Evolutionary conservation across 1,140 invertebrate species (phyloP).

Genomic region (Agrypnia vestita): DNA sequence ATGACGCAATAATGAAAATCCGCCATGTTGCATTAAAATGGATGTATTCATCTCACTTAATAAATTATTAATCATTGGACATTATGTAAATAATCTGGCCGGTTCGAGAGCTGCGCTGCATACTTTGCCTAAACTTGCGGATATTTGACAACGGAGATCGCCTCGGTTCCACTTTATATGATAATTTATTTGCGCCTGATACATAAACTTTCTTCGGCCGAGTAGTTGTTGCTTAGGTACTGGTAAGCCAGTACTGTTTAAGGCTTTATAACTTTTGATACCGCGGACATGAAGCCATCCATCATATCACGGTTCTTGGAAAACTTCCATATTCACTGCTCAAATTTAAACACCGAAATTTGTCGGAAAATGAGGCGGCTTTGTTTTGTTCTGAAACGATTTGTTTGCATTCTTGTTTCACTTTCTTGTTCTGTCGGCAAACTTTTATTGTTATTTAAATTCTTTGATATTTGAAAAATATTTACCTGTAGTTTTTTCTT

Average conservation of each 20-base stretch:
- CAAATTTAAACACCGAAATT: constrained; percentile 49
- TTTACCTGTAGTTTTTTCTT: too few relatives aligned
- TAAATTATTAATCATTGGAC: too few relatives aligned
- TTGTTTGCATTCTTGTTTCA: too few relatives aligned
- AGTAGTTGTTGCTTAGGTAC: constrained; percentile 31
- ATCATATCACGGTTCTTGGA: constrained; percentile 51
- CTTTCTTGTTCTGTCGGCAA: too few relatives aligned
- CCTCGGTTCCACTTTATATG: constrained; percentile 51
- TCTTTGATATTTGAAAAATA: too few relatives aligned
- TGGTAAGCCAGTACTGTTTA: constrained; percentile 39
- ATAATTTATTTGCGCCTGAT: constrained; percentile 55
- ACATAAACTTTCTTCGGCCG: constrained; percentile 52
- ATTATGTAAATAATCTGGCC: background rate
- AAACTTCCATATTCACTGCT: constrained; percentile 47
- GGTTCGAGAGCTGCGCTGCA: background rate
- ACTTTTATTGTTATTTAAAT: too few relatives aligned
- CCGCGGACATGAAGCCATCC: constrained; percentile 45
- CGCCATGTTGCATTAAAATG: too few relatives aligned
- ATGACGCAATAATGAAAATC: too few relatives aligned
- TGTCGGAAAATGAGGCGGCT: background rate
- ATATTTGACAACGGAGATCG: constrained; percentile 45
- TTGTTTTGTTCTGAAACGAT: background rate
- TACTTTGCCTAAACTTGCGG: background rate
- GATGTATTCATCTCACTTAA: too few relatives aligned
- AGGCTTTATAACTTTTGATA: constrained; percentile 53